Conservation (phyloP, 92 coral and sea anemone species). For the Pocillopora grandis region DNA sequence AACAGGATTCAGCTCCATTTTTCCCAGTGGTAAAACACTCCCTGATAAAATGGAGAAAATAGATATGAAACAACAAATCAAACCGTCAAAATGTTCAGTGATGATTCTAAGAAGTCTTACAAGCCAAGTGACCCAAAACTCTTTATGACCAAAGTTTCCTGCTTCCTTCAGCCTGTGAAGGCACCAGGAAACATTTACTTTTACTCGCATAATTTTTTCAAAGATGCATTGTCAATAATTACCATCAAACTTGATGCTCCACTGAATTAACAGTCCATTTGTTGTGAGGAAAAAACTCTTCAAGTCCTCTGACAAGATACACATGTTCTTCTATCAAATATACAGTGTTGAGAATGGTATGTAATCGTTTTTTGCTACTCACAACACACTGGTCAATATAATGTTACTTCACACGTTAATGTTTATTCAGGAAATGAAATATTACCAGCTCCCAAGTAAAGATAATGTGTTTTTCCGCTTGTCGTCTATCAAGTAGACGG, state of each 20-base stretch:
- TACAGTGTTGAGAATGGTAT: not conserved
- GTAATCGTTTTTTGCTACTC: not conserved
- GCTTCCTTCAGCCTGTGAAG: too few species aligned
- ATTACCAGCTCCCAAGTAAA: constrained; percentile 89
- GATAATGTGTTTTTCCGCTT: constrained; percentile 77
- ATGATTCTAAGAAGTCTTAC: too few species aligned
- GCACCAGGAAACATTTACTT: too few species aligned
- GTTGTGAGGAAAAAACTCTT: constrained; percentile 88
- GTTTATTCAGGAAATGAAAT: not conserved
- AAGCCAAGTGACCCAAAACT: too few species aligned
- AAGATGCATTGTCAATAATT: not conserved
- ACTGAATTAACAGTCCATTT: constrained; percentile 91
- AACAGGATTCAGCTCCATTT: constrained; percentile 97
- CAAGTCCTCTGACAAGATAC: constrained; percentile 84
- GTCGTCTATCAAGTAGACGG: constrained; percentile 86
- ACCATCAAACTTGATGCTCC: constrained; percentile 98
- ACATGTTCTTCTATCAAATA: constrained; percentile 84
- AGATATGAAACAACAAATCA: not conserved
- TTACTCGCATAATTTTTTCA: too few species aligned
- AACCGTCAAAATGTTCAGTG: too few species aligned
- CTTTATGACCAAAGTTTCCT: too few species aligned
- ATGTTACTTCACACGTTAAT: not conserved
- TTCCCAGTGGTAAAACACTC: constrained; percentile 86
- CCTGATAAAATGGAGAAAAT: constrained; percentile 46
- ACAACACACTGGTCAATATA: too few species aligned